Percentiles rank a stretch among this genome's conserved stretches.
phyloP scores from a whole-genome alignment of 1,140 invertebrate genomes.

The Cotesia glomerata region DNA sequence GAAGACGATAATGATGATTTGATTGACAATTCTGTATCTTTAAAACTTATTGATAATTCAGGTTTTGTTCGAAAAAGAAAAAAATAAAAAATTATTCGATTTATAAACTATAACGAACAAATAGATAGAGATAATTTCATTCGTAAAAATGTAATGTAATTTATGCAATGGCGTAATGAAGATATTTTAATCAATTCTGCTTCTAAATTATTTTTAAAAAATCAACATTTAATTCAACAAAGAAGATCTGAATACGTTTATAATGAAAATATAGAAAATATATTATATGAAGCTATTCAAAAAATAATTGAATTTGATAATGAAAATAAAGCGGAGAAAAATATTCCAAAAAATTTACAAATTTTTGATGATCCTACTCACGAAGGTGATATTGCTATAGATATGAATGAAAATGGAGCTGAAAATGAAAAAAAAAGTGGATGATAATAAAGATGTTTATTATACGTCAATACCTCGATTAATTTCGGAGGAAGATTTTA shows the following conservation, averaged over 20 bases:
- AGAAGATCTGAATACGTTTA: conserved; percentile 22
- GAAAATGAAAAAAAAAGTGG: no score
- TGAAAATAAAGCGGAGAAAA: background rate
- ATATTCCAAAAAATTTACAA: no score
- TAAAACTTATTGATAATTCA: no score
- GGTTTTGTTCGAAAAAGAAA: background rate
- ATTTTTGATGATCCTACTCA: no score
- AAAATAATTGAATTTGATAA: background rate
- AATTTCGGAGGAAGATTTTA: conserved; percentile 1
- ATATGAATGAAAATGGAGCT: no score
- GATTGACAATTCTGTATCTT: background rate
- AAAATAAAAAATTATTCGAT: conserved; percentile 19
- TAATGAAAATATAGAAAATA: background rate
- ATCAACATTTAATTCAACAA: background rate
- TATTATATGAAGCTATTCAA: background rate
- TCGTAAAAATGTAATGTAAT: conserved; percentile 39
- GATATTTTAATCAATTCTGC: conserved; percentile 33
- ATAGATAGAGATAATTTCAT: conserved; percentile 39
- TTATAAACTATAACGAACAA: conserved; percentile 25
- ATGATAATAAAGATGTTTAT: no score
- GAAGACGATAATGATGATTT: conserved; percentile 15
- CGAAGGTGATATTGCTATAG: no score
- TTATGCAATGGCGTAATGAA: conserved; percentile 40
- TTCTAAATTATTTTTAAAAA: conserved; percentile 14
- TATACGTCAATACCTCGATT: background rate